phyloP scores from a whole-genome alignment of 2,888 invertebrate species.

The Dilophus febrilis region DNA sequence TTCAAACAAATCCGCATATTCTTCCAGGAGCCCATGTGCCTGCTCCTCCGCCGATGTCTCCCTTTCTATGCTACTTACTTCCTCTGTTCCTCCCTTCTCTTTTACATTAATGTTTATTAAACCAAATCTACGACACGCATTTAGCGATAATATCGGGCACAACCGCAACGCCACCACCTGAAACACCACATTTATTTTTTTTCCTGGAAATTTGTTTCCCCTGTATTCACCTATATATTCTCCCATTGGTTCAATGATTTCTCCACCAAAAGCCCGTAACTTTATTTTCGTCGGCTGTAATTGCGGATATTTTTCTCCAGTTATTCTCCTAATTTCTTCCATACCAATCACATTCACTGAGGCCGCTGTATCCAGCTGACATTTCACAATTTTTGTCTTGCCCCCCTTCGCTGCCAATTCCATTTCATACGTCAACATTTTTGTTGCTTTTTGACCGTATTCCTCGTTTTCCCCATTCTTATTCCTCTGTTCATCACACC shows the following conservation, averaged over 20 bases:
- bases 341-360: not conserved
- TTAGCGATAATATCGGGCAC: not conserved
- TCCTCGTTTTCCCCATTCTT: no score
- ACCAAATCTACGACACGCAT: not conserved
- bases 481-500: not conserved
- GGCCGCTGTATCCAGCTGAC: not conserved
- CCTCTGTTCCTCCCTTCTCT: no score
- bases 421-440: no score
- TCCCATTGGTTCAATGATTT: not conserved
- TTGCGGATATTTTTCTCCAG: no score
- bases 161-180: not conserved
- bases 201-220: not conserved
- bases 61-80: not conserved
- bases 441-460: no score
- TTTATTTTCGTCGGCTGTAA: no score
- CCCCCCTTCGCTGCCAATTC: not conserved
- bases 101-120: no score
- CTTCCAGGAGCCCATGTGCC: constrained; percentile 1
- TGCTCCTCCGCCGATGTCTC: not conserved
- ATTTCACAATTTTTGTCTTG: not conserved
- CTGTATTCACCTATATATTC: not conserved
- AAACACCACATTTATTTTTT: no score
- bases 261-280: no score
- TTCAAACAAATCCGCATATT: constrained; percentile 5
- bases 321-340: not conserved